Evolutionary conservation across 1,140 invertebrate species (phyloP).

Genomic region (Tetramorium simillimum): DNA sequence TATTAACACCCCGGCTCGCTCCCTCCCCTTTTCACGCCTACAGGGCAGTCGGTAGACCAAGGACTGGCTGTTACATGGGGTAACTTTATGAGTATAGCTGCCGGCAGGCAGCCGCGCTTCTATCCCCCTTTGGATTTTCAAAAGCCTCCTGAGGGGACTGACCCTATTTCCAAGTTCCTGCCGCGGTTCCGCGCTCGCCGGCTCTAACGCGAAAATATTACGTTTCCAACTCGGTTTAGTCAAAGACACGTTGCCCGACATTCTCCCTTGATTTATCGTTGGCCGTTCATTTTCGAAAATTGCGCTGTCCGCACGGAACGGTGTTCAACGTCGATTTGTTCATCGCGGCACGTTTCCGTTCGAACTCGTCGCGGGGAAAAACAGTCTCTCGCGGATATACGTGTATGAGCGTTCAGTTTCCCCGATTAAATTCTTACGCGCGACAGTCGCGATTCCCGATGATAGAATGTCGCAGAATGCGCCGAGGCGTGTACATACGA

Average conservation of each 20-base stretch:
- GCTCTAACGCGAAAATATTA: conserved; percentile 57
- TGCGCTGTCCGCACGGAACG: conserved; percentile 40
- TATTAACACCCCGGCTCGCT: conserved; percentile 41
- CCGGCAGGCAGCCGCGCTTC: conserved; percentile 24
- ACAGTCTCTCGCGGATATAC: not conserved
- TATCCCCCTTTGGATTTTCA: conserved; percentile 49
- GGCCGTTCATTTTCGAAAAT: conserved; percentile 41
- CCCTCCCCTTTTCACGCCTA: conserved; percentile 46
- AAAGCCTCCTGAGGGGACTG: conserved; percentile 57
- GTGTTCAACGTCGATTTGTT: conserved; percentile 42
- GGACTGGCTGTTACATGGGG: conserved; percentile 41
- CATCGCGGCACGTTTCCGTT: conserved; percentile 32
- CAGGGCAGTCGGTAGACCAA: conserved; percentile 11
- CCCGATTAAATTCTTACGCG: conserved; percentile 31
- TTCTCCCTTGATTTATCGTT: conserved; percentile 44
- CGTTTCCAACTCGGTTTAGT: conserved; percentile 59
- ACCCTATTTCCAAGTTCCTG: conserved; percentile 53
- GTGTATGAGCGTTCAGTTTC: not conserved
- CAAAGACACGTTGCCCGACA: conserved; percentile 49
- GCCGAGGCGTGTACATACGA: not conserved
- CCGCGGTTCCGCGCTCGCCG: not conserved
- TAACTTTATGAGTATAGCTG: conserved; percentile 53
- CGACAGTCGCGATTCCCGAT: not conserved
- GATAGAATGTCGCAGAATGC: not conserved
- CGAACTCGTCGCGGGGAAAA: not conserved